Evolutionary conservation across 2,113 vertebrate genomes (phyloP), one percentile per base, ranked within the genome.

Genomic region (Cricetomys ansorgei): DNA sequence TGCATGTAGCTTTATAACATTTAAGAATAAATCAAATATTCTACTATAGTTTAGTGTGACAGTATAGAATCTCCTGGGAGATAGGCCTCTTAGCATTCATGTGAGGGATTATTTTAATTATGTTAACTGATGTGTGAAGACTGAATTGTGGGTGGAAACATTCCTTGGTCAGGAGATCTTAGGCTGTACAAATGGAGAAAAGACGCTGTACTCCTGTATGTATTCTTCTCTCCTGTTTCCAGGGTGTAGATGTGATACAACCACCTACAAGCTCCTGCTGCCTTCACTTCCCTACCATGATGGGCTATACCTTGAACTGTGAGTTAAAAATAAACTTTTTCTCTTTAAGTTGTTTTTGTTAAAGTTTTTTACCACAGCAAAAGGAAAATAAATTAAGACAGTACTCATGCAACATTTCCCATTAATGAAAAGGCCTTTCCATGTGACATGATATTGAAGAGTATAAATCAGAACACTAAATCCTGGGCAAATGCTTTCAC

Each of bases 381-480:
- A 7, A 48, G 6, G 45, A 50, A 76, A 25, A 76, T n/a, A 50
- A 76, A 76, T 15, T 48, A 76, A 76, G 45, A 31, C 27, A 3
- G 13, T 25, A 76, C 73, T 48, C 25, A 3, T 15, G 43, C 73
- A 29, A 5, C 27, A 29, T 11, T 75, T 81, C 77, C 40, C 76
- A 70, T 85, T 92, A 69, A 81, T 86, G 48, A 96, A 67, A 67
- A 5, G 34, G 3, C 40, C 70, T 45, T 94, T 91, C 95, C 55
- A 73, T 3, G 23, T 40, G 76, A 21, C 72, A 45, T 85, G 84
- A 69, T 64, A 83, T 1, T 34, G 84, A 91, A 55, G 79, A 73
- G 7, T 48, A 1, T 15, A 80, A 90, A 29, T 64, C 19, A 85
- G 53, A 70, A 95, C 37, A 67, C n/a, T 88, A 79, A 84, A 50